Base-by-base conservation (phyloP, 1,140 invertebrate species). In the Manduca sexta region DNA sequence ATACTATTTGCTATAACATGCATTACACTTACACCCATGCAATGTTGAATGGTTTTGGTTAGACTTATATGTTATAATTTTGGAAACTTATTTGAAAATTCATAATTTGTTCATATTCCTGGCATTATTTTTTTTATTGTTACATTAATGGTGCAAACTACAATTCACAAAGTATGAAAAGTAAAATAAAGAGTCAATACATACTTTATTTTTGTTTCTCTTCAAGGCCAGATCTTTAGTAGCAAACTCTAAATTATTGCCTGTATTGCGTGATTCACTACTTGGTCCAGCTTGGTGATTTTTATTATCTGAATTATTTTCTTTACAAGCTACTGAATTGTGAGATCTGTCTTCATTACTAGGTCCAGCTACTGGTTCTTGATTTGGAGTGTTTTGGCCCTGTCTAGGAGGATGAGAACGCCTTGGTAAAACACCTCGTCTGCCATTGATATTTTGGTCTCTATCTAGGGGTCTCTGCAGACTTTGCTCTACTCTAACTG, bases 371-470 rank as follows among this genome's bases (percentile, higher is more conserved):
- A 72, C 45, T 45, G 78, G 75, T 49, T 79, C 71, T 65, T 72
- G 65, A 26, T 48, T 61, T 35, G 45, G 15, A 45, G 52, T 56
- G 7, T 38, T 16, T 41, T 60, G 53, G 49, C 56, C 52, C 45
- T 65, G 65, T 39, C 52, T 62, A 37, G 46, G 44, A 39, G 51
- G 44, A 38, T 52, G 52, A 12, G 38, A 43, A 45, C 80, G 71
- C 49, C 84, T 74, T 15, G 87, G 86, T 13, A 93, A 85, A 2
- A 86, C 84, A 18, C 92, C 92, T 66, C 90, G 86, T 40, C 88
- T 87, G 10, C 92, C 92, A 83, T 93, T 93, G 3, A 93, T 90
- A 75, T 93, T 93, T 56, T 91, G 90, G 74, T 93, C 92, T 71
- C 85, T 86, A 68, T 92, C 90, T 33, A 90, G 56, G n/a, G 84